These are phyloP conservation scores for Caranx melampygus DNA, from an alignment of 2,113 vertebrate species.

Conservation along the genomic window DNA sequence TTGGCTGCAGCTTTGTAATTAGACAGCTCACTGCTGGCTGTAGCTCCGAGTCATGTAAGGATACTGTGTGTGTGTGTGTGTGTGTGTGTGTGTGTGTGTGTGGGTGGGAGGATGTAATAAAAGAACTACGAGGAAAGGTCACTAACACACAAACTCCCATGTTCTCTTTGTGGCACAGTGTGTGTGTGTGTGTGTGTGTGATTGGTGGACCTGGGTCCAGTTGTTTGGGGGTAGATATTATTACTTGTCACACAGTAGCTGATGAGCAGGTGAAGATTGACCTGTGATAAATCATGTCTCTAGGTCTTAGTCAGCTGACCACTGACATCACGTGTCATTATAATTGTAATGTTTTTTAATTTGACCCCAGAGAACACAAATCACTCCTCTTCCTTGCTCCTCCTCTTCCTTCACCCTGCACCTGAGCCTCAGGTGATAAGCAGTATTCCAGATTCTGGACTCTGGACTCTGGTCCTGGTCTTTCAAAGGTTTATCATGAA, in stretches of 20 bases:
- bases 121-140: conserved; percentile 36
- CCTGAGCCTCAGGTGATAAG: conserved; percentile 8
- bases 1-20: conserved; percentile 56
- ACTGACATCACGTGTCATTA: too few relatives aligned
- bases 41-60: conserved; percentile 44
- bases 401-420: too few relatives aligned
- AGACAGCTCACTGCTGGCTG: conserved; percentile 28
- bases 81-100: neutral
- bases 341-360: too few relatives aligned
- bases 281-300: too few relatives aligned
- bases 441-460: neutral
- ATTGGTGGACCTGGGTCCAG: neutral
- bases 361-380: too few relatives aligned
- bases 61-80: conserved; percentile 34
- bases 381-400: too few relatives aligned
- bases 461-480: neutral
- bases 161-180: neutral
- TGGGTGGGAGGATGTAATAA: conserved; percentile 7
- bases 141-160: conserved; percentile 11
- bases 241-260: too few relatives aligned
- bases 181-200: neutral
- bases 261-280: too few relatives aligned
- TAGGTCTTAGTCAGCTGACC: too few relatives aligned
- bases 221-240: too few relatives aligned
- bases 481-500: neutral